Base-by-base conservation (phyloP, 2,888 invertebrate genomes). In the Oligia strigilis region DNA sequence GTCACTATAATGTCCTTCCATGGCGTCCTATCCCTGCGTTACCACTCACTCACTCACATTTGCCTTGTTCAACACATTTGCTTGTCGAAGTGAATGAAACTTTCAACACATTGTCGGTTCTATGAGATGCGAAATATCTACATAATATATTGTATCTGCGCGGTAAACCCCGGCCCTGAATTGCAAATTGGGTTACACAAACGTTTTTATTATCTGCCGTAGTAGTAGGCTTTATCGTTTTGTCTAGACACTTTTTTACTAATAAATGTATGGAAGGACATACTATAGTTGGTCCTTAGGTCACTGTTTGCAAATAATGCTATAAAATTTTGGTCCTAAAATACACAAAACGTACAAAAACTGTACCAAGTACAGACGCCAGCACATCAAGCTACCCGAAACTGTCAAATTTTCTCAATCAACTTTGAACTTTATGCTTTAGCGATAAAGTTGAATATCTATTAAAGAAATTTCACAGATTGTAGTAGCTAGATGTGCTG, bases 81-180 rank as follows among this genome's bases (percentile, higher is more conserved):
- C n/a, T 4, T 69, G 29, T 46, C 13, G 14, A 36, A 83, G 67
- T 40, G 19, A 64, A 78, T 65, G 11, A n/a, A 62, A 60, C n/a
- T 64, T 52, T 64, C 58, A 43, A 66, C 43, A 36, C 23, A 66
- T 62, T 74, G 36, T 73, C 19, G n/a, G 13, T 77, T 77, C 36
- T 36, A 77, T n/a, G 55, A 19, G 23, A 36, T 66, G 69, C 14
- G 49, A 64, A 55, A 67, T 83, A 60, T 69, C 19, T 82, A 46
- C 71, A 83, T 77, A 71, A 81, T 71, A 55, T 55, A 81, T 67
- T 71, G 43, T 55, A 83, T 29, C 62, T 78, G 40, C 23, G 67
- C 62, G 84, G 62, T 52, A 58, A 17, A 40, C 52, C 60, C 29
- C 23, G 23, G 23, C 29, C n/a, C 19, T 72, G 67, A 84, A 78